Percentiles rank a stretch among this genome's conserved stretches.
phyloP scores from a whole-genome alignment of 2,888 invertebrate genomes.

The Pachydiplax longipennis region DNA sequence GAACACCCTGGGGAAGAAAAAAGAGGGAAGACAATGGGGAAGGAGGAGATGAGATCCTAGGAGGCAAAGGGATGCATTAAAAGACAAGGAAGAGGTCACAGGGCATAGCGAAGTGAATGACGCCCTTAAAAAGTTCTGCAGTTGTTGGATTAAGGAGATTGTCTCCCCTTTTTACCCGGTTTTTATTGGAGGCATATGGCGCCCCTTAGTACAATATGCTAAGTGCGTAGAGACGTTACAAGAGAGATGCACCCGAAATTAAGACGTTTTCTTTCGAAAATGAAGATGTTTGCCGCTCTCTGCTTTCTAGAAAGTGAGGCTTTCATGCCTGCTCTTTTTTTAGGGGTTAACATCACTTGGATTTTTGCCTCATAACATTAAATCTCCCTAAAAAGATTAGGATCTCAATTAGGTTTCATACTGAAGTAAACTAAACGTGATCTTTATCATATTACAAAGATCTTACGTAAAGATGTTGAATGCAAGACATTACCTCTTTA shows the following conservation, averaged over 20 bases:
- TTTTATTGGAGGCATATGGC: neutral
- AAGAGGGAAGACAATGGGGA: neutral
- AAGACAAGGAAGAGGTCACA: neutral
- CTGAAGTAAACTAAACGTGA: too few species aligned
- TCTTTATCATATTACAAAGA: too few species aligned
- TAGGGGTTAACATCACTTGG: too few species aligned
- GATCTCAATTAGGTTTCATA: too few species aligned
- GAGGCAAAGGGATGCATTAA: neutral
- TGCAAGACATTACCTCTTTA: too few species aligned
- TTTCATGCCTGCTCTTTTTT: too few species aligned
- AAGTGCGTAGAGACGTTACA: neutral
- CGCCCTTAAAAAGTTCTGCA: neutral
- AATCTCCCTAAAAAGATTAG: too few species aligned
- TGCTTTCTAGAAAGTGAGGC: too few species aligned
- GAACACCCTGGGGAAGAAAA: too few species aligned
- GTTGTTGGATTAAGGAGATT: neutral
- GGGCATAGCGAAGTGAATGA: neutral
- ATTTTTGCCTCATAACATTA: too few species aligned
- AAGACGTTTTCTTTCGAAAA: neutral
- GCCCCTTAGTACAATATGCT: neutral
- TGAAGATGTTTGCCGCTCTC: too few species aligned
- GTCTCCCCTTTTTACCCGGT: neutral
- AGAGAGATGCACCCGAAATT: neutral
- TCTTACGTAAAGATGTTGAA: too few species aligned
- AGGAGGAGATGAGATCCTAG: neutral